These are phyloP conservation scores for Turdus rufiventris DNA, from an alignment of 2,113 vertebrate genomes.

Conservation along the genomic window DNA sequence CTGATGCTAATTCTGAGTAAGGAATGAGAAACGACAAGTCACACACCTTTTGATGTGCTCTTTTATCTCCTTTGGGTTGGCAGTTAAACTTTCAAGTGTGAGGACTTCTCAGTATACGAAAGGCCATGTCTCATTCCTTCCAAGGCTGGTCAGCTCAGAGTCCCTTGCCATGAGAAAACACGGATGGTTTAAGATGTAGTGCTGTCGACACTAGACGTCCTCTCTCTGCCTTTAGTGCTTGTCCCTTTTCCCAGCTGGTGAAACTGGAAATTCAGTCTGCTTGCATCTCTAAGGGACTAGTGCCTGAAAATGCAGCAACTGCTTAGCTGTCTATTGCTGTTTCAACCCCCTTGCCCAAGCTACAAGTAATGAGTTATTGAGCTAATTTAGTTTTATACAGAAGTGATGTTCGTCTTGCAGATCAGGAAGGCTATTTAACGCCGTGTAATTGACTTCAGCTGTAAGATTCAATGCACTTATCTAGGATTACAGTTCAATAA, in stretches of 20 bases:
- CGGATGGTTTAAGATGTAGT: rapidly evolving
- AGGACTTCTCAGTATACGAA: background rate
- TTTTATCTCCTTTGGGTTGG: background rate
- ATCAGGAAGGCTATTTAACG: background rate
- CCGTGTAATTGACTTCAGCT: slow-evolving; percentile 30
- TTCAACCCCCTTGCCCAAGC: background rate
- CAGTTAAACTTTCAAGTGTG: background rate
- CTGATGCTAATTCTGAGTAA: background rate
- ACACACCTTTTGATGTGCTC: background rate
- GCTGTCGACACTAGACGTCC: background rate
- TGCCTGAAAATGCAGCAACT: background rate
- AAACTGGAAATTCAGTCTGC: background rate
- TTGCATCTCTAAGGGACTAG: background rate
- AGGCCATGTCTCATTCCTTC: background rate
- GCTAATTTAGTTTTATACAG: background rate
- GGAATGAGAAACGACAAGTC: background rate
- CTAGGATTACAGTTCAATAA: slow-evolving; percentile 44
- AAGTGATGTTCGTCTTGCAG: slow-evolving; percentile 2
- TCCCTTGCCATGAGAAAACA: background rate
- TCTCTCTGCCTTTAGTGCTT: background rate
- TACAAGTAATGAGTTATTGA: slow-evolving; percentile 2
- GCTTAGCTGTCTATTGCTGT: background rate
- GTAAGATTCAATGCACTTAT: slow-evolving; percentile 37
- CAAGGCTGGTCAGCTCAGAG: background rate
- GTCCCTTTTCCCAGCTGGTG: background rate